These are phyloP conservation scores for Homalodisca vitripennis DNA, from an alignment of 1,140 invertebrate genomes.

Conservation along the genomic window DNA sequence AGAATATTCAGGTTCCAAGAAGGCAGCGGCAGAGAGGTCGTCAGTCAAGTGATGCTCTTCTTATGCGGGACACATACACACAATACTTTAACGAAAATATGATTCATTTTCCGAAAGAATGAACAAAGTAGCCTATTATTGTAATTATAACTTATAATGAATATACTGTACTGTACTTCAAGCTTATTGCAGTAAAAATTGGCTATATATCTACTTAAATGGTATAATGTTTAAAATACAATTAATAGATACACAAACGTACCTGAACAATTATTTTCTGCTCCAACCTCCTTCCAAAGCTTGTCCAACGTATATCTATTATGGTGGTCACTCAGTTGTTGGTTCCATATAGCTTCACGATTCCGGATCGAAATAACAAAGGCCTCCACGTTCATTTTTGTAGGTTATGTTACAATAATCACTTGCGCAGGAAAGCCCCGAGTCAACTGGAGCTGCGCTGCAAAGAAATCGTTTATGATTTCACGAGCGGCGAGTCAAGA, in stretches of 20 bases:
- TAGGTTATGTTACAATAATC: background rate
- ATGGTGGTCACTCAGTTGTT: background rate
- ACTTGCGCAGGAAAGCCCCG: background rate
- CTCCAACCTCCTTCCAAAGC: background rate
- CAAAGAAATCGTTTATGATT: background rate
- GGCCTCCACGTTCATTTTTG: background rate
- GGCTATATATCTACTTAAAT: background rate
- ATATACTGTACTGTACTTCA: background rate
- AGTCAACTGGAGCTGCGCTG: background rate
- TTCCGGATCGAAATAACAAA: background rate
- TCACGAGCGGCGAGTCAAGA: background rate
- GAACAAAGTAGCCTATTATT: slow-evolving; percentile 16
- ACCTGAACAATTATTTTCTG: background rate
- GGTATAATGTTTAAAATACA: background rate
- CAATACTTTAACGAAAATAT: background rate
- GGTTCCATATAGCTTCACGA: background rate
- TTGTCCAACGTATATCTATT: background rate
- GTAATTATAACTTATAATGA: slow-evolving; percentile 1
- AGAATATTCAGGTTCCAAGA: slow-evolving; percentile 13
- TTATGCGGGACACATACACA: slow-evolving; percentile 14
- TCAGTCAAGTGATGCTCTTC: slow-evolving; percentile 9
- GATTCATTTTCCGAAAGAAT: slow-evolving; percentile 3
- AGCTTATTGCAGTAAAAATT: background rate
- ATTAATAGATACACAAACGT: background rate
- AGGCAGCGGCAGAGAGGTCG: slow-evolving; percentile 6